Percentiles rank a stretch among this genome's conserved stretches.
Conservation (phyloP, 2,888 invertebrate species). For the Eilema depressum region DNA sequence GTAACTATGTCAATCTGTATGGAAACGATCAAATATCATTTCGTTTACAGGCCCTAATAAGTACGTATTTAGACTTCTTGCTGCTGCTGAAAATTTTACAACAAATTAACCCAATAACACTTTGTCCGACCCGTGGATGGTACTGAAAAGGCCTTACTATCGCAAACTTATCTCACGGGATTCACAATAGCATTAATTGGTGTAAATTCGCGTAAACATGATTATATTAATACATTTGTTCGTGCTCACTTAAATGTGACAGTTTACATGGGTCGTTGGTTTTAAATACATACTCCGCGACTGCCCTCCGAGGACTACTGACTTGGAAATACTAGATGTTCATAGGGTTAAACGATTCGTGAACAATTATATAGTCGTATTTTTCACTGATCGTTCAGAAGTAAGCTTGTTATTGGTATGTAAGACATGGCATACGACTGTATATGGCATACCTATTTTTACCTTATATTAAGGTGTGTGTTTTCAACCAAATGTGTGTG, state of each 20-base stretch:
- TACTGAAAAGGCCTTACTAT: neutral
- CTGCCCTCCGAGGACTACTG: neutral
- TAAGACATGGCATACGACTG: no score
- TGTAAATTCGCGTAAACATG: neutral
- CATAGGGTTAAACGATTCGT: neutral
- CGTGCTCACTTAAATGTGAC: neutral
- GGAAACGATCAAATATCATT: no score
- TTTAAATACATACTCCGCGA: neutral
- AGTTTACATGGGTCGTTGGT: neutral
- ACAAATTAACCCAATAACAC: neutral
- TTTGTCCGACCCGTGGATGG: neutral
- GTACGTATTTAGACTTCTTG: no score
- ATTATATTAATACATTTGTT: neutral
- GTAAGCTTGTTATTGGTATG: neutral
- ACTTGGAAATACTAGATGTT: slow-evolving; percentile 1
- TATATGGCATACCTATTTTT: no score
- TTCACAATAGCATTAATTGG: neutral
- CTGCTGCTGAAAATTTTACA: neutral
- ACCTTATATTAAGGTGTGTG: no score
- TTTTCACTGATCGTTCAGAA: neutral
- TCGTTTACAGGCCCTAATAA: no score
- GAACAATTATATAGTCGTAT: neutral
- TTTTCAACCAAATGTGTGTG: no score
- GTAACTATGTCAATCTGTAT: no score
- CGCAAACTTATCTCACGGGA: neutral